phyloP scores from a whole-genome alignment of 2,797 vertebrate genomes.

The Ataeniobius toweri region DNA sequence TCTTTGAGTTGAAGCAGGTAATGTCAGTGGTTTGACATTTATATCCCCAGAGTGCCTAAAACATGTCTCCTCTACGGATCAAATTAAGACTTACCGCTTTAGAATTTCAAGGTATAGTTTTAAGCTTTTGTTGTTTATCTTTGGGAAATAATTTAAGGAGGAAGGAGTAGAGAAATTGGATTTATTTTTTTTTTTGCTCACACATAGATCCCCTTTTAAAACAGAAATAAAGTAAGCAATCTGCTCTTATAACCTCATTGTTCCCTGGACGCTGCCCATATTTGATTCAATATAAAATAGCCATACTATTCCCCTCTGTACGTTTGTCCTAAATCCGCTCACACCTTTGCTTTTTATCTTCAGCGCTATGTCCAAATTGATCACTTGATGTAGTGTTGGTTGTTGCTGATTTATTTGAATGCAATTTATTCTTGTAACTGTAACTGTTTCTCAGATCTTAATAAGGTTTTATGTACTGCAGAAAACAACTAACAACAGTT shows the following conservation, averaged over 20 bases:
- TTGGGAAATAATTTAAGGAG: too few species aligned
- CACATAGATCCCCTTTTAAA: too few species aligned
- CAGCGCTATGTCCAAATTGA: not conserved
- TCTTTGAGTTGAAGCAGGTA: too few species aligned
- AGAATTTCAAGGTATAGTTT: too few species aligned
- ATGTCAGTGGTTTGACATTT: too few species aligned
- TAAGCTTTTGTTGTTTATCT: too few species aligned
- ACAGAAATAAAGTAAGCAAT: not conserved
- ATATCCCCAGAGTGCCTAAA: too few species aligned
- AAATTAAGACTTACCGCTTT: too few species aligned
- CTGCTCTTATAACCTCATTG: not conserved
- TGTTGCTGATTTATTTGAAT: not conserved
- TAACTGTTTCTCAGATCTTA: not conserved
- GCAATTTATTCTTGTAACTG: not conserved
- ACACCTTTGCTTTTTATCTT: not conserved
- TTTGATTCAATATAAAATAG: not conserved
- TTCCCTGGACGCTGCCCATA: not conserved
- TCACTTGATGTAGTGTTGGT: not conserved
- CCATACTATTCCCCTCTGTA: not conserved
- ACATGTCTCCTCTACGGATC: too few species aligned
- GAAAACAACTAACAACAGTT: not conserved
- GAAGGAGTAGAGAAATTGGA: too few species aligned
- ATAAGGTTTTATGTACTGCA: not conserved
- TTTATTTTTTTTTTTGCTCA: too few species aligned
- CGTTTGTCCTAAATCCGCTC: not conserved